phyloP scores from a whole-genome alignment of 2,888 invertebrate genomes.

The Hirtodrosophila cameraria region DNA sequence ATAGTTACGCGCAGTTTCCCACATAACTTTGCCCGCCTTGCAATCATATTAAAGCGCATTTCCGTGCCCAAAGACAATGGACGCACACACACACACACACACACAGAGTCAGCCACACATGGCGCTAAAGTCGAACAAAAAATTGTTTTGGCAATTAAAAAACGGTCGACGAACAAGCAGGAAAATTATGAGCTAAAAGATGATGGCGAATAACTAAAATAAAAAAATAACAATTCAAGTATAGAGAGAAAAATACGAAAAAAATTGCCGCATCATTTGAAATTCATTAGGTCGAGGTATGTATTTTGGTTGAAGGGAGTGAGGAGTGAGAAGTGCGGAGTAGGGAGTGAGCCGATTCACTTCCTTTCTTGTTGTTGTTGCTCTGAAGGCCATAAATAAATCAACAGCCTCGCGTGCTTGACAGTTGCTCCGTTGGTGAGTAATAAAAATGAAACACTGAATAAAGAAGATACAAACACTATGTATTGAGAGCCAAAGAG shows the following conservation, averaged over 20 bases:
- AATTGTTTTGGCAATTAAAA: constrained; percentile 73
- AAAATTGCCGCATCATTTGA: constrained; percentile 76
- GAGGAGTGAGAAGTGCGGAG: too few species aligned
- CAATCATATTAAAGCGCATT: constrained; percentile 52
- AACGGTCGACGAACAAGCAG: constrained; percentile 52
- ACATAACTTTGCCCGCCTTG: constrained; percentile 40
- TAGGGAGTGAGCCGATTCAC: constrained; percentile 43
- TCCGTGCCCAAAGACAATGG: constrained; percentile 60
- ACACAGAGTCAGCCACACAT: constrained; percentile 43
- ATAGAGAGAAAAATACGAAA: constrained; percentile 23
- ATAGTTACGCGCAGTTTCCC: constrained; percentile 57
- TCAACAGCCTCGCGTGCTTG: constrained; percentile 73
- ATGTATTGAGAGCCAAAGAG: constrained; percentile 1
- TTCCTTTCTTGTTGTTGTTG: constrained; percentile 55
- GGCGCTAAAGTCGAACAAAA: constrained; percentile 53
- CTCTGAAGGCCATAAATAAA: constrained; percentile 66
- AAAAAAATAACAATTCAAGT: constrained; percentile 34
- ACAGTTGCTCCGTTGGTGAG: constrained; percentile 59
- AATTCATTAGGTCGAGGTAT: constrained; percentile 67
- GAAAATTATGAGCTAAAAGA: constrained; percentile 51
- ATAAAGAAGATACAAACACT: constrained; percentile 12
- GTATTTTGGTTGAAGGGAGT: too few species aligned
- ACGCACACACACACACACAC: constrained; percentile 11
- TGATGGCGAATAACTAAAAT: constrained; percentile 48
- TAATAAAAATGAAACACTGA: constrained; percentile 39